phyloP scores from a whole-genome alignment of 2,888 invertebrate genomes.

The Agriopis leucophaearia region DNA sequence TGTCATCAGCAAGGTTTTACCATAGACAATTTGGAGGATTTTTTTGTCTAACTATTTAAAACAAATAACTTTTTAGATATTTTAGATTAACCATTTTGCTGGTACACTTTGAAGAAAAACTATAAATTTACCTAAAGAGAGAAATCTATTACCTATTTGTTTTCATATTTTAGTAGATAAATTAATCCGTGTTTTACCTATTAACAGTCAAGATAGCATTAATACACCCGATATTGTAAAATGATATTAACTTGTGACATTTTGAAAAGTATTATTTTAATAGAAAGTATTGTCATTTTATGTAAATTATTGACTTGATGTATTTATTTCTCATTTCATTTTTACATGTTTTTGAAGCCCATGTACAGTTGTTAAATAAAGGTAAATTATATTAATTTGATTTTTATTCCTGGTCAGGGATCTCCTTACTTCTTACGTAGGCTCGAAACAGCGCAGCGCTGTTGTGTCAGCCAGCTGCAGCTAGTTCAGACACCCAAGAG shows the following conservation, averaged over 20 bases:
- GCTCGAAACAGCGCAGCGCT: too few species aligned
- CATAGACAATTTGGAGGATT: too few species aligned
- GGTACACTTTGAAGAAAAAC: not conserved
- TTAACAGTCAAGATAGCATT: not conserved
- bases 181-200: not conserved
- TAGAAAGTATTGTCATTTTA: conserved; percentile 54
- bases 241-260: conserved; percentile 47
- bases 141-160: not conserved
- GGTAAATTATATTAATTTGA: conserved; percentile 31
- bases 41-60: too few species aligned
- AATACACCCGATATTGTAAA: conserved; percentile 23
- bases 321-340: conserved; percentile 60
- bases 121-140: not conserved
- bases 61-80: too few species aligned
- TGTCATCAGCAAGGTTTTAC: not conserved
- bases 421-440: too few species aligned
- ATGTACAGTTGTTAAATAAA: conserved; percentile 53
- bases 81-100: too few species aligned
- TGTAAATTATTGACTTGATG: conserved; percentile 55
- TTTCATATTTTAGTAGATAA: not conserved
- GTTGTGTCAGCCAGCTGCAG: too few species aligned
- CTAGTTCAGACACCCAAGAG: too few species aligned
- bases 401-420: conserved; percentile 15
- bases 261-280: conserved; percentile 58
- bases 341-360: conserved; percentile 37